Conservation (phyloP, 2,888 invertebrate species). For the Brachynemurus nebulosus region DNA sequence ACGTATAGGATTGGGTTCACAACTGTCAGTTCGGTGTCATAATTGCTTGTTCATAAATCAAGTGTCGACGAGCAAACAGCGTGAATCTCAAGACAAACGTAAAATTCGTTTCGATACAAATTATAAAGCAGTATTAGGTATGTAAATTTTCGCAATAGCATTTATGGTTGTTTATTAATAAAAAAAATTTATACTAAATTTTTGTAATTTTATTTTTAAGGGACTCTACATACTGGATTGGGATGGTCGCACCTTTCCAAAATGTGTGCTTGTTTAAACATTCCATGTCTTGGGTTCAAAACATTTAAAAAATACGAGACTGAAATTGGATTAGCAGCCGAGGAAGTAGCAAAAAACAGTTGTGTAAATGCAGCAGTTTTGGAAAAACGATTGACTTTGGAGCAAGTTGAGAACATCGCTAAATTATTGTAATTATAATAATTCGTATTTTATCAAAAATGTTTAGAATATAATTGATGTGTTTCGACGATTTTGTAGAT, state of each 20-base stretch:
- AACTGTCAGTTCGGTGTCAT: not conserved
- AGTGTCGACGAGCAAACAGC: not conserved
- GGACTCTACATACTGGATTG: not conserved
- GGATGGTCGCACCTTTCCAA: constrained; percentile 4
- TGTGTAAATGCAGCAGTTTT: not conserved
- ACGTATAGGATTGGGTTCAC: not conserved
- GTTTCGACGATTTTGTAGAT: too few species aligned
- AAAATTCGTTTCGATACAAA: not conserved
- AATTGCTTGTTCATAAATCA: not conserved
- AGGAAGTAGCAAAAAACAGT: not conserved
- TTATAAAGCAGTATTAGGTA: constrained; percentile 2
- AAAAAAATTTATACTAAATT: not conserved
- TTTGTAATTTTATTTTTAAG: not conserved
- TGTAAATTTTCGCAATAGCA: not conserved
- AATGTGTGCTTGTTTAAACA: constrained; percentile 3
- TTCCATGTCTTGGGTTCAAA: constrained; percentile 5
- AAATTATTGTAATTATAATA: not conserved
- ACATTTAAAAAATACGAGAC: constrained; percentile 4
- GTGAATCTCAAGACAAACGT: not conserved
- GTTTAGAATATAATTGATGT: too few species aligned
- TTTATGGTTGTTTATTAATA: not conserved
- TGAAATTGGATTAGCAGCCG: not conserved
- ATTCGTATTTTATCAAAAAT: too few species aligned
- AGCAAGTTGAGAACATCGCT: not conserved
- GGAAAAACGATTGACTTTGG: not conserved